Evolutionary conservation across 2,888 invertebrate species (phyloP).

Genomic region (Pandemis corylana): DNA sequence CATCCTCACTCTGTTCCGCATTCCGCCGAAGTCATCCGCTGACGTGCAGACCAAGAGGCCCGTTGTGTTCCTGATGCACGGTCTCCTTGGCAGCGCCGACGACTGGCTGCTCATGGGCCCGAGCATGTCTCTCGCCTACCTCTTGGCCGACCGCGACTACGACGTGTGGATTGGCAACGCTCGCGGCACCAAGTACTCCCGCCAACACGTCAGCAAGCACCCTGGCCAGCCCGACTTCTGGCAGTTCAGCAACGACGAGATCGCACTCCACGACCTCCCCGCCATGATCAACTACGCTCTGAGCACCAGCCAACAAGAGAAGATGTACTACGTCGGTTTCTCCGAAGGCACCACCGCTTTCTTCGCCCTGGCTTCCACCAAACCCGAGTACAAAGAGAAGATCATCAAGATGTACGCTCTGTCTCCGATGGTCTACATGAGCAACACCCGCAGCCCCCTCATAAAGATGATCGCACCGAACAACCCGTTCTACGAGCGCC

Average conservation of each 20-base stretch:
- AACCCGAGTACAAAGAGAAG: constrained; percentile 73
- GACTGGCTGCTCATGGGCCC: constrained; percentile 89
- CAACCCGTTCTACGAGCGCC: constrained; percentile 59
- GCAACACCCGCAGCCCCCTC: constrained; percentile 71
- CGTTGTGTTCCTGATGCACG: constrained; percentile 85
- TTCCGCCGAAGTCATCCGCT: constrained; percentile 61
- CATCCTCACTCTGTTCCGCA: constrained; percentile 72
- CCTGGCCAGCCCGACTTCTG: constrained; percentile 71
- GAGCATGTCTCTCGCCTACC: constrained; percentile 75
- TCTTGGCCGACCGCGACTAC: constrained; percentile 71
- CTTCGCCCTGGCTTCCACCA: constrained; percentile 67
- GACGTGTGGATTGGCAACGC: constrained; percentile 80
- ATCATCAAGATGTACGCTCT: constrained; percentile 73
- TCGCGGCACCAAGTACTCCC: constrained; percentile 75
- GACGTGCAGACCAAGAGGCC: constrained; percentile 59
- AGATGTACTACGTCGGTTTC: constrained; percentile 73
- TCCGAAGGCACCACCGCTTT: constrained; percentile 69
- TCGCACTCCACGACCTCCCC: constrained; percentile 74
- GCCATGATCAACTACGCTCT: constrained; percentile 76
- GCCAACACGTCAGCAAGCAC: constrained; percentile 69
- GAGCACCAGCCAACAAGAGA: constrained; percentile 61
- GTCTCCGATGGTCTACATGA: constrained; percentile 78
- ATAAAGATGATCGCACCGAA: constrained; percentile 72
- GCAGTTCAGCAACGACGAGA: constrained; percentile 76
- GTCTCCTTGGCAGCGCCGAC: constrained; percentile 87